Conservation (phyloP, 2,113 vertebrate genomes). For the Myiozetetes cayanensis region DNA sequence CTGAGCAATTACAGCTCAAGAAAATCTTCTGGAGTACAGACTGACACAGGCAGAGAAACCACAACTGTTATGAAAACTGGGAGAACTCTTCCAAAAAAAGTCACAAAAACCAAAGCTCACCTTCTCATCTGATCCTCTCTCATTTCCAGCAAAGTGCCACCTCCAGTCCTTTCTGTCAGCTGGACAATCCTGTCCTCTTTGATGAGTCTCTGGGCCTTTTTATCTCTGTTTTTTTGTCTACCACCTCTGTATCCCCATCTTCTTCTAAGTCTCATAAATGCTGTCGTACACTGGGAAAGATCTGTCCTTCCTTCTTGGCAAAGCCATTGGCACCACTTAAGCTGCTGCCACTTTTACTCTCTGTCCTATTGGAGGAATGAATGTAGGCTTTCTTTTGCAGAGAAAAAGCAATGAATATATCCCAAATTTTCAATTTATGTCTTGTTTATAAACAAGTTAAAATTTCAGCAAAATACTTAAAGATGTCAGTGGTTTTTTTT, state of each 20-base stretch:
- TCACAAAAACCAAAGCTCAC: background rate
- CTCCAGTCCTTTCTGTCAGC: background rate
- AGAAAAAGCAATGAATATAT: background rate
- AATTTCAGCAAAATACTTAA: background rate
- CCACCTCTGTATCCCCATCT: background rate
- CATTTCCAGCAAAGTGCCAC: background rate
- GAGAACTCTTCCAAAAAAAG: background rate
- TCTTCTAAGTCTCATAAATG: background rate
- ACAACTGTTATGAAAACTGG: background rate
- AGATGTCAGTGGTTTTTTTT: background rate
- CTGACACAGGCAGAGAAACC: background rate
- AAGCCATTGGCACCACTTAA: background rate
- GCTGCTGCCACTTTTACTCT: background rate
- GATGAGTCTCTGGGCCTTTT: background rate
- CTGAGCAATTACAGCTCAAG: background rate
- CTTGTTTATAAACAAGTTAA: background rate
- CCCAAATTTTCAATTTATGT: background rate
- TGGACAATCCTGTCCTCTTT: background rate
- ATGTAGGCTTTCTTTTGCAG: background rate
- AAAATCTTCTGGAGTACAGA: background rate
- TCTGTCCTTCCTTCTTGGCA: background rate
- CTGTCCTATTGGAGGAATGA: rapidly evolving
- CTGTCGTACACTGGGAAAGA: background rate
- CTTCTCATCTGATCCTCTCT: background rate
- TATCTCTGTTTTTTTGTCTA: background rate